Evolutionary conservation across 2,113 vertebrate species (phyloP), one percentile per base, ranked within the genome.

Genomic region (Cheirogaleus medius): DNA sequence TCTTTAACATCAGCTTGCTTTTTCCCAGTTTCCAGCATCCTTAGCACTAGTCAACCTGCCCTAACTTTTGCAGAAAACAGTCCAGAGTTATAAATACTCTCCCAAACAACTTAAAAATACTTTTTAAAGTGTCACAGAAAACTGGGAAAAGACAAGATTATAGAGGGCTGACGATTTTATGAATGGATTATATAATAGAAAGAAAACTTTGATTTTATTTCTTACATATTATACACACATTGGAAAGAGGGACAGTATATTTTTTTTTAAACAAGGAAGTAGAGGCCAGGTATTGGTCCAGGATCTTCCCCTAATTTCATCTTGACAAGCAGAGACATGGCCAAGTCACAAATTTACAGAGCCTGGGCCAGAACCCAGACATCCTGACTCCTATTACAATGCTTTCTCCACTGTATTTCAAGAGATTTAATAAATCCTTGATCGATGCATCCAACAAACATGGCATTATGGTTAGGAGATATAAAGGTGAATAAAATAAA

Each of bases 101-200:
- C n/a, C 39, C 20, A 34, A 87, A 90, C 68, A 81, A 74, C 34
- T 92, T 87, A 23, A 64, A 89, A 94, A 56, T 89, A 74, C 27
- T 78, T 95, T 92, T 42, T 1, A 34, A 87, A 91, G 64, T 88
- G 44, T 82, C 85, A 95, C 42, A 95, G 91, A 85, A 94, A 95
- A 76, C n/a, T 91, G 71, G n/a, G 29, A 85, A 94, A 95, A 58
- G 37, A 25, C 32, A 90, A 49, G 27, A 8, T 92, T 76, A 66
- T 56, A 84, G 37, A 82, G 32, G 94, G 47, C 52, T 66, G 77
- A 68, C 14, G 68, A 71, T 93, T 93, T 93, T 87, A 90, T 58
- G 42, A 87, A 86, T 87, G 68, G 56, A 54, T 52, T 88, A 89
- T 44, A 56, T 56, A 56, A 56, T 56, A 63, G 83, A 95, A 91